Percentiles rank a stretch among this genome's conserved stretches.
Conservation (phyloP, 2,888 invertebrate species). For the Agonopterix heracliana region DNA sequence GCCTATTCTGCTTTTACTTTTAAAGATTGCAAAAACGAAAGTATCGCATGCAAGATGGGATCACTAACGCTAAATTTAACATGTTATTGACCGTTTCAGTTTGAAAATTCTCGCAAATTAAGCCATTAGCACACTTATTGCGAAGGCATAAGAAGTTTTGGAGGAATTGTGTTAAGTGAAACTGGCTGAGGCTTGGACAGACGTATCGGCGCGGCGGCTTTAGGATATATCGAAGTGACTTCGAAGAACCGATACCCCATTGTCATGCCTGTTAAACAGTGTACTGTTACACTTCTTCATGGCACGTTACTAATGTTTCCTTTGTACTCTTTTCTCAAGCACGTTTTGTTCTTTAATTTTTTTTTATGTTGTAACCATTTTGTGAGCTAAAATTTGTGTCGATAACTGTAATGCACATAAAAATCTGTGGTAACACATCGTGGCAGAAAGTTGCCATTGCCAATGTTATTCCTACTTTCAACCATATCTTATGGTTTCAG, state of each 20-base stretch:
- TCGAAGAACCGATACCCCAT: constrained; percentile 66
- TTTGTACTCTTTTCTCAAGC: constrained; percentile 32
- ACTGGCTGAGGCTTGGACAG: constrained; percentile 28
- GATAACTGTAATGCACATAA: too few species aligned
- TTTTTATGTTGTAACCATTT: neutral
- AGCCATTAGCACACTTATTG: too few species aligned
- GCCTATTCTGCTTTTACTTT: constrained; percentile 31
- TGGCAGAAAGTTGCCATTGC: too few species aligned
- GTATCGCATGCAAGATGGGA: constrained; percentile 41
- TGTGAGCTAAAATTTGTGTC: too few species aligned
- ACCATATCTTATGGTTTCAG: too few species aligned
- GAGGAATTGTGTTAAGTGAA: too few species aligned
- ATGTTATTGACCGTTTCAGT: constrained; percentile 3
- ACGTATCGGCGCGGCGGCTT: constrained; percentile 33
- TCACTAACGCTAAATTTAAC: constrained; percentile 74
- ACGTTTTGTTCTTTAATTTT: constrained; percentile 8
- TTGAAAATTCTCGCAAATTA: too few species aligned
- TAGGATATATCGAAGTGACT: constrained; percentile 39
- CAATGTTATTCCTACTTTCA: too few species aligned
- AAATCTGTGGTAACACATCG: too few species aligned
- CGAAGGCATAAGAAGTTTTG: too few species aligned
- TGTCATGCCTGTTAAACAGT: constrained; percentile 65
- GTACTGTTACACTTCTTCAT: constrained; percentile 66
- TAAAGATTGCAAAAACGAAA: constrained; percentile 28
- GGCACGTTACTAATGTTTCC: constrained; percentile 54